Base-by-base conservation (phyloP, 2,888 invertebrate species). In the Acrocera orbiculus region DNA sequence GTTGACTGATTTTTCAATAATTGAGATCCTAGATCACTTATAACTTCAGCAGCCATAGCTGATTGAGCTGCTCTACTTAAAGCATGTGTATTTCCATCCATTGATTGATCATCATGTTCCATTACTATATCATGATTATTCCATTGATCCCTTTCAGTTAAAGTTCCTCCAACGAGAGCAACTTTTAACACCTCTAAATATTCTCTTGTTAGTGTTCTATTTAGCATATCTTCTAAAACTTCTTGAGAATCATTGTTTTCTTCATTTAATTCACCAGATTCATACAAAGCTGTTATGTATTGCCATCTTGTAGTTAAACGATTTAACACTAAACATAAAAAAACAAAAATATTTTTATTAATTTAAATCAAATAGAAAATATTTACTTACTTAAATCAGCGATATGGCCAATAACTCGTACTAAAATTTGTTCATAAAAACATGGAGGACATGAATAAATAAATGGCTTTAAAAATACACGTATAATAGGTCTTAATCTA, bases 401-500 rank as follows among this genome's bases (percentile, higher is more conserved):
- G 24, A 85, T 63, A 47, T 77, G 78, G 4, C 73, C 70, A 40
- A 90, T 64, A 30, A 90, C 65, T 29, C 89, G 87, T 50, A 87
- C 59, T 26, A 87, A 64, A 22, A 85, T 82, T 40, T 66, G 63
- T 35, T 69, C 70, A 51, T 81, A 79, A 57, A 76, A 81, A 37
- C 79, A 74, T 25, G 79, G 75, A 34, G 89, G 89, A 53, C 90
- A 92, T 44, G 77, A 77, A 52, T 75, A 75, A 44, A 90, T 71
- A 48, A 86, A 82, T 14, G 86, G 80, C 51, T 83, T 85, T 46
- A 90, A 64, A 52, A 89, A 87, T 23, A 77, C 76, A 29, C 89
- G 69, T 43, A 87, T 76, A 29, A 90, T 70, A 4, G 79, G 77
- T 35, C 86, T 69, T 49, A 90, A 62, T 60, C 86, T 72, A 61